Conservation (phyloP, 1,140 invertebrate genomes). For the Amyelois transitella region DNA sequence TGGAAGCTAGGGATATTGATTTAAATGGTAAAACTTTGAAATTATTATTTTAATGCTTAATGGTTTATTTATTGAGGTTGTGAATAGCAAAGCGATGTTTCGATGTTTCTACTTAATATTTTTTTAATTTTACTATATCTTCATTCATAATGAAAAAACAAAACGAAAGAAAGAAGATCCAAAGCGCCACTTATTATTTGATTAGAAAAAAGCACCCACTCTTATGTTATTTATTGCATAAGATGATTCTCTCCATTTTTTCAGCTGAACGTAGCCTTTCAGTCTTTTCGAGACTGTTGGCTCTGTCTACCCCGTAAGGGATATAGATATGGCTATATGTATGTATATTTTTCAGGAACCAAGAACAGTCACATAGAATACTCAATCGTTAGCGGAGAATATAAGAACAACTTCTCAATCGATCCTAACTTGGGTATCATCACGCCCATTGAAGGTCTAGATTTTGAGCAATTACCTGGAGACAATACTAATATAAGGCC, state of each 20-base stretch:
- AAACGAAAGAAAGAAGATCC: too few relatives aligned
- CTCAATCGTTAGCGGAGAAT: constrained; percentile 84
- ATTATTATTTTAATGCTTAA: not conserved
- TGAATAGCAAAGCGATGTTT: too few relatives aligned
- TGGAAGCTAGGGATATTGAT: constrained; percentile 91
- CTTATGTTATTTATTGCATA: too few relatives aligned
- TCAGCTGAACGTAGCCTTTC: too few relatives aligned
- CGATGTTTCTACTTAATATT: constrained; percentile 2
- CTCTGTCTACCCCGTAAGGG: too few relatives aligned
- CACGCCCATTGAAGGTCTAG: constrained; percentile 79
- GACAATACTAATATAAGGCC: constrained; percentile 79
- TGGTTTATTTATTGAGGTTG: too few relatives aligned
- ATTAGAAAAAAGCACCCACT: too few relatives aligned
- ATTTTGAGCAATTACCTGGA: constrained; percentile 84
- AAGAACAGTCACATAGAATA: constrained; percentile 90
- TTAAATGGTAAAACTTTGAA: constrained; percentile 79
- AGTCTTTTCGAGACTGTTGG: too few relatives aligned
- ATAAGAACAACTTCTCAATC: constrained; percentile 87
- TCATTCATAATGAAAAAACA: too few relatives aligned
- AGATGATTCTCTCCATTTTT: too few relatives aligned
- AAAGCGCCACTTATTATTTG: too few relatives aligned
- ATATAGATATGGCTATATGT: not conserved
- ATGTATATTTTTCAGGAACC: constrained; percentile 76
- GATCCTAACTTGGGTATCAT: constrained; percentile 84
- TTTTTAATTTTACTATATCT: too few relatives aligned